A percentile compares a stretch with the other conserved stretches of the same genome.
Evolutionary conservation across 1,140 invertebrate genomes (phyloP).

Genomic region (Aphelenchoides avenae): DNA sequence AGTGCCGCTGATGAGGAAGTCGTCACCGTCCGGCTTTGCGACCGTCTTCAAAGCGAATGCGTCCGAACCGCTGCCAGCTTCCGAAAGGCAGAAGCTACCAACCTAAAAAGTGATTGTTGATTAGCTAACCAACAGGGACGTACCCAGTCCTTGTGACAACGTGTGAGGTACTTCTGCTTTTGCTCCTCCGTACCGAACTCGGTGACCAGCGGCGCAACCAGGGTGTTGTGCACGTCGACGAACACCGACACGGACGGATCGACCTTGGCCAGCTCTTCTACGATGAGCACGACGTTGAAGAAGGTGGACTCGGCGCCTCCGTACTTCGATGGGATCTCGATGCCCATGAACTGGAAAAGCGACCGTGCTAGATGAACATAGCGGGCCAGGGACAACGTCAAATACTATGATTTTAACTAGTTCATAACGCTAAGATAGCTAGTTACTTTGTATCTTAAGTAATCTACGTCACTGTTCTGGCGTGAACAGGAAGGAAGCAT

Average conservation of each 20-base stretch:
- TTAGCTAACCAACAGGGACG: too few species aligned
- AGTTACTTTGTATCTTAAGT: too few species aligned
- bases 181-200: conserved; percentile 66
- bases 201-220: conserved; percentile 72
- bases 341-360: conserved; percentile 75
- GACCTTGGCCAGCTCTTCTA: conserved; percentile 89
- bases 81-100: conserved; percentile 86
- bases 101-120: too few species aligned
- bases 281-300: conserved; percentile 77
- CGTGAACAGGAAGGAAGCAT: too few species aligned
- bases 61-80: conserved; percentile 71
- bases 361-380: too few species aligned
- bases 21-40: conserved; percentile 61
- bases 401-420: too few species aligned
- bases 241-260: conserved; percentile 79
- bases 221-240: conserved; percentile 71
- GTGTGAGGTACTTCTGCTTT: conserved; percentile 66
- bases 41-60: conserved; percentile 64
- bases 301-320: conserved; percentile 81
- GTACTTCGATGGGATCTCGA: conserved; percentile 81
- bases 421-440: neutral
- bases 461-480: too few species aligned
- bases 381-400: too few species aligned
- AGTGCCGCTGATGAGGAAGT: conserved; percentile 63
- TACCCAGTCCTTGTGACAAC: conserved; percentile 58